Evolutionary conservation across 2,113 vertebrate species (phyloP), one percentile per base, ranked within the genome.

Genomic region (Sclerurus mexicanus): DNA sequence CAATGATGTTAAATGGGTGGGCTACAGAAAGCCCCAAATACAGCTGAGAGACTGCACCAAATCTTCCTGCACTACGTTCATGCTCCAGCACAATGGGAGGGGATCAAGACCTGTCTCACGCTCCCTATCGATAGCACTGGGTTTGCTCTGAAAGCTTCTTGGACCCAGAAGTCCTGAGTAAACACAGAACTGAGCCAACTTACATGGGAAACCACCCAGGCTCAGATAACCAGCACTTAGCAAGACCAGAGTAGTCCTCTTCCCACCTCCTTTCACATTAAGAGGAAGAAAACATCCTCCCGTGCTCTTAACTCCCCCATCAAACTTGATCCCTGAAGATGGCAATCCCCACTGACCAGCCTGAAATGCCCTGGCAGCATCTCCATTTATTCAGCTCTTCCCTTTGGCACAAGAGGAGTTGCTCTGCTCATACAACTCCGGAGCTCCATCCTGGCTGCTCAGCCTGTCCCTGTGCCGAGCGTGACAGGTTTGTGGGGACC

Each of bases 11-110:
- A 35, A 52, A 39, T 0, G 40, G 21, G 39, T 35, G 44, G 47
- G 16, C 13, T 14, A 4, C 4, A 33, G 23, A 64, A 49, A 3
- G 12, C 23, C 25, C 39, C 20, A 15, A 0, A 19, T 50, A 31
- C 0, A 0, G 49, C 59, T 0, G 0, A 63, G 31, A 44, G 39
- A 25, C 33, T 5, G 24, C 59, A 33, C 20, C 23, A 5, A 30
- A 39, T 0, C 10, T 30, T 35, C 33, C 60, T 75, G 84, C n/a
- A 1, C 47, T 2, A 15, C 6, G 71, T 37, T 63, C 37, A 46
- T 8, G 27, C 74, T 85, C 7, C 82, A 85, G 85, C 67, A 30
- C n/a, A 9, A 12, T 0, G 9, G 35, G 77, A 50, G 15, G 60
- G 35, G 76, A 47, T 28, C 4, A 3, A 66, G 89, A 52, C 73